Evolutionary conservation across 35 echinoderm and acorn worm species (phyloP), one percentile per base, ranked within the genome.

Genomic region (Apostichopus parvimensis): DNA sequence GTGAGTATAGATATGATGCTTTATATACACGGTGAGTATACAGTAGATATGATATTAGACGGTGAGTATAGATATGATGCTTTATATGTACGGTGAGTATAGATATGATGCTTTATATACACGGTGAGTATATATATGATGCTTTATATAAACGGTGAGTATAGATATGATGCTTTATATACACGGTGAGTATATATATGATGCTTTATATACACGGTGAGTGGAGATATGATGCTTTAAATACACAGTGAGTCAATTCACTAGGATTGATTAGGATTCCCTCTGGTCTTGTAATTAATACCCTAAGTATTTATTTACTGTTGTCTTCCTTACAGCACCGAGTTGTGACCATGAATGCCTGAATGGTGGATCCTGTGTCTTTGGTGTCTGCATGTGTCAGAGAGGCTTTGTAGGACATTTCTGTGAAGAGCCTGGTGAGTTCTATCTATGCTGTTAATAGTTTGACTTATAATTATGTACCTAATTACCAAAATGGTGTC

Each of bases 381-480:
- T 93, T 79, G 75, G 92, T 17, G 90, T 94, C 17, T 98, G 96
- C 72, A 76, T 92, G 65, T 98, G 96, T 93, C 68, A 82, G 9
- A 75, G 55, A n/a, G 94, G 90, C 45, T 95, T 86, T 87, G 86
- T 71, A 14, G 96, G 96, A 77, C 28, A 91, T 20, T 91, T 64
- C 54, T 98, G 96, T 91, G 75, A 95, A 77, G 79, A 91, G 12
- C 64, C n/a, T 77, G 57, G 96, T 98, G 95, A 95, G 82, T 80
- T 52, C 18, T 34, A 59, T 65, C n/a, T 45, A 54, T 86, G 17
- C 57, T 15, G 54, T 86, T 4, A 45, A 45, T 2, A 45, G 34
- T 45, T 0, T 45, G 34, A 45, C 34, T 45, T 45, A 45, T 45
- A 45, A 45, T 45, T 45, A 45, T 45, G 4, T 4, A 45, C 34